phyloP scores from a whole-genome alignment of 2,113 vertebrate genomes.

The Halcyon malimbica region DNA sequence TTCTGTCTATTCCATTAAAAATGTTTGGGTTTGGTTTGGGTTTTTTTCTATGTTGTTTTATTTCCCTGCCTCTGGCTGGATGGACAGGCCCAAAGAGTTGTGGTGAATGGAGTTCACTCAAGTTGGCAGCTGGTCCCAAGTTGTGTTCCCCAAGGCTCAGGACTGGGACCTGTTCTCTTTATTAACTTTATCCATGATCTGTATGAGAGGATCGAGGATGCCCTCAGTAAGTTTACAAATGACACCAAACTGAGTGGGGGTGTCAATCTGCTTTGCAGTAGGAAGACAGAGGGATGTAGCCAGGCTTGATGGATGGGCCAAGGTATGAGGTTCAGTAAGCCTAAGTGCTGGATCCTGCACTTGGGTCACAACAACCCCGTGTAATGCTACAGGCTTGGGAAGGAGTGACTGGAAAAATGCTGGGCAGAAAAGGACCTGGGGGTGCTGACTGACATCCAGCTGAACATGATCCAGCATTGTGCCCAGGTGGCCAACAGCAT shows the following conservation, averaged over 20 bases:
- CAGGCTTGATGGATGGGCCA: rapidly evolving
- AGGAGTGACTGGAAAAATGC: not conserved
- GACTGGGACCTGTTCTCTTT: not conserved
- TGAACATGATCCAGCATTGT: not conserved
- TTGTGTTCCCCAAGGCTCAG: not conserved
- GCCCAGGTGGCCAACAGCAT: not conserved
- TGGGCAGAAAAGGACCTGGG: rapidly evolving
- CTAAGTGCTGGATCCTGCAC: rapidly evolving
- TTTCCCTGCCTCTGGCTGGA: not conserved
- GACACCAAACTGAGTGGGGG: rapidly evolving
- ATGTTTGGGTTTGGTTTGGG: too few species aligned
- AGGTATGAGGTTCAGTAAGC: not conserved
- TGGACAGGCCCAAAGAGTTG: too few species aligned
- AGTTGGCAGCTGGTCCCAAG: rapidly evolving
- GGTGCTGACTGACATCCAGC: rapidly evolving
- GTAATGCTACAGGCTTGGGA: rapidly evolving
- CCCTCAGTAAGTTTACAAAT: not conserved
- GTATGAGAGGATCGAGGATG: rapidly evolving
- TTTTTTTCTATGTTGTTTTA: not conserved
- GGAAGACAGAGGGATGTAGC: not conserved
- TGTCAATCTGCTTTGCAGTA: not conserved
- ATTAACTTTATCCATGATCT: not conserved
- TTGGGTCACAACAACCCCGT: not conserved
- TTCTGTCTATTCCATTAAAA: not conserved
- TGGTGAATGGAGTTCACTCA: not conserved